Conservation (phyloP, 2,888 invertebrate species). For the Drosophila barbarae region DNA sequence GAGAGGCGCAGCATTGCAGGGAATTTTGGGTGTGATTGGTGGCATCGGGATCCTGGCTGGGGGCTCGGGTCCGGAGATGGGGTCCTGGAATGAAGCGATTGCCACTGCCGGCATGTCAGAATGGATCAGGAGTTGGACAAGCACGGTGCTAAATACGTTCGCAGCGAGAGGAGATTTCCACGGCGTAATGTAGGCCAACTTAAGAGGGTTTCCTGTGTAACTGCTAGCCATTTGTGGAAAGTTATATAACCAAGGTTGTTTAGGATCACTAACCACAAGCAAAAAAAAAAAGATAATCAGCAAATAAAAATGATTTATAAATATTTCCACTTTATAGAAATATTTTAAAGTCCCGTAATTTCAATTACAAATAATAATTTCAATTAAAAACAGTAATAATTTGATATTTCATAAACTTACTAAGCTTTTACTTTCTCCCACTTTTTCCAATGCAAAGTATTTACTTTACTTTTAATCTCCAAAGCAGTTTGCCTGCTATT, state of each 20-base stretch:
- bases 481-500: not conserved
- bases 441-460: not conserved
- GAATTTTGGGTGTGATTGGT: constrained; percentile 29
- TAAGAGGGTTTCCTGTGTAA: not conserved
- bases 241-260: not conserved
- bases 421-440: not conserved
- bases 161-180: not conserved
- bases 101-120: constrained; percentile 30
- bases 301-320: not conserved
- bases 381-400: not conserved
- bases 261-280: not conserved
- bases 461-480: not conserved
- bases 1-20: constrained; percentile 20
- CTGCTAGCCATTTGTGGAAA: not conserved
- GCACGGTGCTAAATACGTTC: constrained; percentile 14
- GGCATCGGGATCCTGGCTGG: constrained; percentile 3
- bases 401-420: not conserved
- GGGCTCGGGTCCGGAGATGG: constrained; percentile 6
- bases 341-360: not conserved
- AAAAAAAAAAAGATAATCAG: not conserved
- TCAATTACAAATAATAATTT: not conserved
- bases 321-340: not conserved
- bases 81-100: constrained; percentile 35
- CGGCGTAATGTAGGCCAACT: constrained; percentile 1
- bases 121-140: constrained; percentile 30